These are phyloP conservation scores for Tychaedon coryphoeus DNA, from an alignment of 2,113 vertebrate genomes.

Conservation along the genomic window DNA sequence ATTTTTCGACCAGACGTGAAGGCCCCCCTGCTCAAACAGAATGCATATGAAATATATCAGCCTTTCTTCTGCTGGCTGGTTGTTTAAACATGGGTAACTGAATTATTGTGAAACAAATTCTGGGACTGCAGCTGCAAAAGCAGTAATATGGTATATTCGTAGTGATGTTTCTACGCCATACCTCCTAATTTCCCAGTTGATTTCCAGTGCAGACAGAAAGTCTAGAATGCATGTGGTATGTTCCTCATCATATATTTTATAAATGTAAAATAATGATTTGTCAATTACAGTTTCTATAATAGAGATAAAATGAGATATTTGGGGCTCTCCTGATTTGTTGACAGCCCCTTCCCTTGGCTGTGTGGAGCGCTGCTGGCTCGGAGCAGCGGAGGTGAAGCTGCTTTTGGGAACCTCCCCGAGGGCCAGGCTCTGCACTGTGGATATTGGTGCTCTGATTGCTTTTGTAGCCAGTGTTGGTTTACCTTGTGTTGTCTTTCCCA, in stretches of 20 bases:
- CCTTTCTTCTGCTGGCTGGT: slow-evolving; percentile 53
- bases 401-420: background rate
- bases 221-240: slow-evolving; percentile 46
- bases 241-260: slow-evolving; percentile 43
- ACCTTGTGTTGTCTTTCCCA: slow-evolving; percentile 44
- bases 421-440: background rate
- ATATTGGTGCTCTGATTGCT: background rate
- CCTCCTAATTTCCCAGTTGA: slow-evolving; percentile 57
- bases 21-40: slow-evolving; percentile 55
- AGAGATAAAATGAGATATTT: background rate
- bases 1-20: slow-evolving; percentile 55
- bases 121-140: slow-evolving; percentile 61
- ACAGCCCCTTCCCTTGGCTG: background rate
- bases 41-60: slow-evolving; percentile 61
- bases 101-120: slow-evolving; percentile 67
- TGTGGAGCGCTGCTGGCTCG: background rate
- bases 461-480: slow-evolving; percentile 38
- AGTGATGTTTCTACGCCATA: slow-evolving; percentile 33
- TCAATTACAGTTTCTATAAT: slow-evolving; percentile 10
- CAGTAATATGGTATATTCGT: slow-evolving; percentile 35
- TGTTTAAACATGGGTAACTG: slow-evolving; percentile 64
- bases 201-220: slow-evolving; percentile 61
- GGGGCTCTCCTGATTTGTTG: background rate
- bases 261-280: slow-evolving; percentile 48
- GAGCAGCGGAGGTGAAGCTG: background rate